Percentiles rank a stretch among this genome's conserved stretches.
These are phyloP conservation scores for Porites lutea DNA, from an alignment of 64 coral and sea anemone genomes.

Conservation along the genomic window DNA sequence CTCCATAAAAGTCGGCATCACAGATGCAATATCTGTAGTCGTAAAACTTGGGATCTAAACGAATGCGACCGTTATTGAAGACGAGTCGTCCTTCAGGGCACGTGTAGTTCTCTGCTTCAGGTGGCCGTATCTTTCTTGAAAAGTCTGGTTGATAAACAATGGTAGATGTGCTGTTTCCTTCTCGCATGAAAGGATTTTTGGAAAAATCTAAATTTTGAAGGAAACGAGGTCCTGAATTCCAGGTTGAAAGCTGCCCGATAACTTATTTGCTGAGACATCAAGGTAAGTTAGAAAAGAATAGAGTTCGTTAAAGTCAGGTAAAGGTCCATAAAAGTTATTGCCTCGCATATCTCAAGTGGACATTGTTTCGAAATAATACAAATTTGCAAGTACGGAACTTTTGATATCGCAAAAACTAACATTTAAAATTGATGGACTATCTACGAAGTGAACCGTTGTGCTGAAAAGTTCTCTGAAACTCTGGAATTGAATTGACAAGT, in stretches of 20 bases:
- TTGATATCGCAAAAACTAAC: constrained; percentile 56
- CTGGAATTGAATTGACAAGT: constrained; percentile 51
- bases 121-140: constrained; percentile 9
- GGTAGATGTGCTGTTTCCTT: not conserved
- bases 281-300: not conserved
- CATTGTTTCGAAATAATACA: not conserved
- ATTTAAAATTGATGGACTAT: constrained; percentile 39
- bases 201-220: constrained; percentile 60
- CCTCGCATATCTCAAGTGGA: constrained; percentile 47
- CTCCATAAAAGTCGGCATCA: constrained; percentile 50
- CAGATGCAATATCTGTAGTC: constrained; percentile 50
- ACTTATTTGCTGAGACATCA: constrained; percentile 34
- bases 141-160: constrained; percentile 10
- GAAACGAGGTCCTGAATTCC: constrained; percentile 29
- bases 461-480: constrained; percentile 3
- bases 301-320: no score
- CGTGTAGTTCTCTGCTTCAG: constrained; percentile 15
- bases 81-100: constrained; percentile 46
- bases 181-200: constrained; percentile 32
- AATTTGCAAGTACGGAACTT: constrained; percentile 8
- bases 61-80: constrained; percentile 56
- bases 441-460: not conserved
- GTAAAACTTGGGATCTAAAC: constrained; percentile 52
- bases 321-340: constrained; percentile 44
- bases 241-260: constrained; percentile 25